Evolutionary conservation across 1,140 invertebrate species (phyloP).

Genomic region (Brachionus rotundiformis): DNA sequence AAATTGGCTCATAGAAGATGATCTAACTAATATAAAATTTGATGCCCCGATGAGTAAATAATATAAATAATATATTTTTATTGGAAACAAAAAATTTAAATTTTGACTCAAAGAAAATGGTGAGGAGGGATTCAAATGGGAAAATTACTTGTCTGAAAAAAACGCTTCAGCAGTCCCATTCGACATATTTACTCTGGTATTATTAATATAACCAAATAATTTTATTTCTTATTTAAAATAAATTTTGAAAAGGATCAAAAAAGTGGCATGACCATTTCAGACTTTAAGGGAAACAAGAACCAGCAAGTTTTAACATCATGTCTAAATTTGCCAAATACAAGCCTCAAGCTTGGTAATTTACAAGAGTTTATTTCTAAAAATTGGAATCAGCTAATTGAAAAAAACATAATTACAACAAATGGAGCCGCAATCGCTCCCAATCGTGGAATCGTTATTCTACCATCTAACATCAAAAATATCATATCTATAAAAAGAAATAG

Average conservation of each 20-base stretch:
- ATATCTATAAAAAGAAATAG: not conserved
- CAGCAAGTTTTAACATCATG: not conserved
- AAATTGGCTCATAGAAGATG: not conserved
- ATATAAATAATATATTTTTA: no score
- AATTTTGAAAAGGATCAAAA: conserved; percentile 29
- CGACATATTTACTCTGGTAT: not conserved
- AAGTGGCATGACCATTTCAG: not conserved
- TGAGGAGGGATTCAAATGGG: not conserved
- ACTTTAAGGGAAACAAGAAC: conserved; percentile 1
- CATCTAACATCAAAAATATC: not conserved
- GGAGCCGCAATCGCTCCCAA: not conserved
- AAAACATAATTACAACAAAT: not conserved
- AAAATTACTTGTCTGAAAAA: not conserved
- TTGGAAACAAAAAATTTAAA: not conserved
- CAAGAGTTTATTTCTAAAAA: not conserved
- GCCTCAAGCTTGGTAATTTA: not conserved
- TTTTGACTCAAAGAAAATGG: not conserved
- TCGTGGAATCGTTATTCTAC: not conserved
- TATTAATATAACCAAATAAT: not conserved
- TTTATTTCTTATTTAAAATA: not conserved
- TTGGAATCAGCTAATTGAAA: conserved; percentile 22
- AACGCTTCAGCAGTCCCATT: conserved; percentile 21
- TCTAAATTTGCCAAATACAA: not conserved
- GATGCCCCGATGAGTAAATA: not conserved
- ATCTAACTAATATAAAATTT: conserved; percentile 1